Base-by-base conservation (phyloP, 2,888 invertebrate genomes). In the Rosalia funebris region DNA sequence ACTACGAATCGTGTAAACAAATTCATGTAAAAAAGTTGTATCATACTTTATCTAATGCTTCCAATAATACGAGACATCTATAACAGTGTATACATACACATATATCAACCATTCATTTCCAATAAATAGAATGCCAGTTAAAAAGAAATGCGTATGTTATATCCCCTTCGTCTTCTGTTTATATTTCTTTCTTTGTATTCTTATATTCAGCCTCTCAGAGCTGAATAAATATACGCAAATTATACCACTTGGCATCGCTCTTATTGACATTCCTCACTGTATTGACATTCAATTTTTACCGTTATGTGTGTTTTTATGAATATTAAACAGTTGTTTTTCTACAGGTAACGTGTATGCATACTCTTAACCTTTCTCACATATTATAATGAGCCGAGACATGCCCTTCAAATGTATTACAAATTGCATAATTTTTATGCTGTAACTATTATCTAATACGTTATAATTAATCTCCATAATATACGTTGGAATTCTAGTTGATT, bases 381-480 rank as follows among this genome's bases (percentile, higher is more conserved):
- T 50, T 50, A 50, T 25, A 4, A 10, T 25, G n/a, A 12, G 14
- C 14, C 20, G 19, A 48, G 14, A 11, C 1, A 10, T 48, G 50
- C 50, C 50, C 50, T 50, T 50, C 50, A 36, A 20, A 50, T 50
- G 19, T 37, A 34, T 31, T 20, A 39, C 14, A 50, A 39, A 50
- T 50, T 50, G 50, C 50, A 25, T 50, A 50, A 50, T 50, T 37
- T 11, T 12, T 20, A 32, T 32, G 32, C 25, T 16, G 37, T 50
- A 50, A 50, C 31, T 50, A 50, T 50, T 50, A 50, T 39, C 39
- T 50, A 39, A 25, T 39, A 11, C 25, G 31, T 39, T 50, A 50
- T 39, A 50, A 50, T 39, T 25, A 37, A 48, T 50, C 2, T 25
- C 45, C 10, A 25, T 44, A 11, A 36, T 48, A 36, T 36, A 48